phyloP scores from a whole-genome alignment of 2,797 vertebrate genomes.

The Platalea minor region DNA sequence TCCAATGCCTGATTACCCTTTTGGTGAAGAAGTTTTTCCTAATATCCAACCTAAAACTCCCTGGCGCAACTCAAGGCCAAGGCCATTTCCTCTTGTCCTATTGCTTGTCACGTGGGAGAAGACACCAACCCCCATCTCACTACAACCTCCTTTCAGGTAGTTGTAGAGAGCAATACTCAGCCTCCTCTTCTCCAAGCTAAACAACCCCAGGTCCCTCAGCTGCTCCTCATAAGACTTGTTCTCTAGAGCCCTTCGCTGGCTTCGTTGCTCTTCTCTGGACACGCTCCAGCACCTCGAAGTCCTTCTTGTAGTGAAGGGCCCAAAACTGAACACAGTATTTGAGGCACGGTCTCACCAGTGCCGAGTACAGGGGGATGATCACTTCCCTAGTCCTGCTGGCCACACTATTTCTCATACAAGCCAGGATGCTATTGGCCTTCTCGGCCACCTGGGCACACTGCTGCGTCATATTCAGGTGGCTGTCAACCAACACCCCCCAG shows the following conservation, averaged over 20 bases:
- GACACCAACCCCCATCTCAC: too few species aligned
- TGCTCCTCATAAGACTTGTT: fast-evolving
- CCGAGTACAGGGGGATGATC: neutral
- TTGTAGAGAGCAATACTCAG: too few species aligned
- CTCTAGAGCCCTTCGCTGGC: neutral
- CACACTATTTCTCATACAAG: neutral
- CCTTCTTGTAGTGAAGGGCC: neutral
- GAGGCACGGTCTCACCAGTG: neutral
- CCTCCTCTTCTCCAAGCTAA: neutral
- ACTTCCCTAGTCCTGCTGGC: neutral
- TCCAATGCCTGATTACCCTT: too few species aligned
- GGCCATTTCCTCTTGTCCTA: too few species aligned
- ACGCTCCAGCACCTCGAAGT: fast-evolving
- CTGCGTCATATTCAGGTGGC: neutral
- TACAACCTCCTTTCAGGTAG: too few species aligned
- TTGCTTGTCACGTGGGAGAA: too few species aligned
- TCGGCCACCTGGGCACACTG: neutral
- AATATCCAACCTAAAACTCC: too few species aligned
- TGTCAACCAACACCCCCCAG: neutral
- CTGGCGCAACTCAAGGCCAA: too few species aligned
- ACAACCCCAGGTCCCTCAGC: neutral
- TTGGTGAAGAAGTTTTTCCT: too few species aligned
- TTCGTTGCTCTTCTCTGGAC: fast-evolving
- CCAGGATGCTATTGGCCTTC: neutral
- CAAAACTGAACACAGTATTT: fast-evolving